These are phyloP conservation scores for Acanthopleura granulata DNA, from an alignment of 2,888 invertebrate genomes.

Conservation along the genomic window DNA sequence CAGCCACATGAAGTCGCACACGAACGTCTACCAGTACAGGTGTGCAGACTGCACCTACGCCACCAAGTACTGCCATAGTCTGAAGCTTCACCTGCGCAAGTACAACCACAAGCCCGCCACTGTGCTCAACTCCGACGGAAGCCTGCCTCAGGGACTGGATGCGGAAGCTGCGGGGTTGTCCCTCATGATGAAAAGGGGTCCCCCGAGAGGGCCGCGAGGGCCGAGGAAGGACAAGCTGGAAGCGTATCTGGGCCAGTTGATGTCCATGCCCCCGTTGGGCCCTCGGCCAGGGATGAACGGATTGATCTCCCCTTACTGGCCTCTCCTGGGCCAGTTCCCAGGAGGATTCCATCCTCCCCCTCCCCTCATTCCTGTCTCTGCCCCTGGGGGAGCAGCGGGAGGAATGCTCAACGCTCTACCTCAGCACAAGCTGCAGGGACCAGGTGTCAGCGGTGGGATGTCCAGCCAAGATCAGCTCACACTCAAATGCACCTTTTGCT, in stretches of 20 bases:
- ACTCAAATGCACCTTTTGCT: constrained; percentile 69
- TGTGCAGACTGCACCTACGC: constrained; percentile 95
- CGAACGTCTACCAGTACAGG: constrained; percentile 87
- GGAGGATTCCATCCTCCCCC: constrained; percentile 30
- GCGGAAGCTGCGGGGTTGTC: constrained; percentile 61
- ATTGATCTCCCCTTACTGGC: constrained; percentile 60
- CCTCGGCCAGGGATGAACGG: constrained; percentile 47
- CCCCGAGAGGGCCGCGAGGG: constrained; percentile 65
- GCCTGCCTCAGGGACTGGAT: constrained; percentile 63
- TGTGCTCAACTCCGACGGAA: constrained; percentile 74
- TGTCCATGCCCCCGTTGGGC: constrained; percentile 38
- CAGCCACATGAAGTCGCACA: constrained; percentile 96
- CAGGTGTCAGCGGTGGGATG: neutral
- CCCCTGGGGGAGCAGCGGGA: neutral
- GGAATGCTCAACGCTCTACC: neutral
- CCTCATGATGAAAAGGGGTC: constrained; percentile 63
- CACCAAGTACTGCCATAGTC: constrained; percentile 97
- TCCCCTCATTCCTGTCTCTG: constrained; percentile 32
- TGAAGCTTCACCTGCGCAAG: constrained; percentile 94
- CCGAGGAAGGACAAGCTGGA: constrained; percentile 53
- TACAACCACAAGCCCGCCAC: constrained; percentile 91
- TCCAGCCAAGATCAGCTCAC: constrained; percentile 22
- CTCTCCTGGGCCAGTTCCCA: constrained; percentile 45
- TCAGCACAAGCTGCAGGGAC: neutral
- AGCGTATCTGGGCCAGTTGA: constrained; percentile 32